phyloP scores from a whole-genome alignment of 2,797 vertebrate genomes.

The Salmo trutta region DNA sequence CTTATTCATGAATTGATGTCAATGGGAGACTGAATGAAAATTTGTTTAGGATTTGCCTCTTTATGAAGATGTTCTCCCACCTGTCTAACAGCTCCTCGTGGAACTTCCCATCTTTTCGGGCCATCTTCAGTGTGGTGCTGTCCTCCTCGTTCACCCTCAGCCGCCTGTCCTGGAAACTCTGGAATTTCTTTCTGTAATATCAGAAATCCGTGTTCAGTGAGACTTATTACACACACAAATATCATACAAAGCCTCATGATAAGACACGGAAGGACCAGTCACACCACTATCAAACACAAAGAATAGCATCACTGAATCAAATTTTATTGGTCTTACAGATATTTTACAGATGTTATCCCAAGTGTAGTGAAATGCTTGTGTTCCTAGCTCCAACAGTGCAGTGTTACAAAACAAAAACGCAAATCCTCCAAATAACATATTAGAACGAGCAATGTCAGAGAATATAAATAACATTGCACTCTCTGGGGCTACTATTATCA shows the following conservation, averaged over 20 bases:
- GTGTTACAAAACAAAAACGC: no score
- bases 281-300: not conserved
- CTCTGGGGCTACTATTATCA: not conserved
- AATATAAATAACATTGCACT: not conserved
- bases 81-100: conserved; percentile 93
- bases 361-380: no score
- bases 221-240: not conserved
- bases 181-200: conserved; percentile 91
- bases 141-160: conserved; percentile 92
- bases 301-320: no score
- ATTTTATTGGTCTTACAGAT: no score
- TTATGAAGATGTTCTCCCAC: conserved; percentile 60
- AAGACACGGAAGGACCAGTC: not conserved
- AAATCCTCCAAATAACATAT: no score
- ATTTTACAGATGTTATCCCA: no score
- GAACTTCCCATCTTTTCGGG: conserved; percentile 90
- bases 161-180: conserved; percentile 96
- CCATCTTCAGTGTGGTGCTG: conserved; percentile 82
- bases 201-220: not conserved
- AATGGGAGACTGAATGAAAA: not conserved
- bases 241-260: not conserved
- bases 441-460: no score
- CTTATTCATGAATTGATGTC: not conserved
- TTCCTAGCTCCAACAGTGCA: no score
- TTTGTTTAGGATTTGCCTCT: not conserved